Base-by-base conservation (phyloP, 92 coral and sea anemone species). In the Ricordea florida region DNA sequence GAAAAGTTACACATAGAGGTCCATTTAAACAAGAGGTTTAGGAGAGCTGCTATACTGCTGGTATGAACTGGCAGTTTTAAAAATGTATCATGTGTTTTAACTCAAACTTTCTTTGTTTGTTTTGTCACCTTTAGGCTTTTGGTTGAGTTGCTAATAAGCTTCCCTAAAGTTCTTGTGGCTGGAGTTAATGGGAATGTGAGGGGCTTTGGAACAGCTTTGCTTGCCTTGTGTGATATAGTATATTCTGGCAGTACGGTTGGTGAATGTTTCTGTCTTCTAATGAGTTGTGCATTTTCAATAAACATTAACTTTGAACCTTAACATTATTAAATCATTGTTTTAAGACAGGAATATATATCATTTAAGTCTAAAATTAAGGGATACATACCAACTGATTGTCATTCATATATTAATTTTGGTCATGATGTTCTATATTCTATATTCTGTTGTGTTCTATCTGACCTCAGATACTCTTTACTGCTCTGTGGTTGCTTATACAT, bases 151-250 rank as follows among this genome's bases (percentile, higher is more conserved):
- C 69, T 94, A 25, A 47, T 92, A 62, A 81, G 83, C 51, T 92
- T 84, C 44, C 93, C 92, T 2, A 94, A 94, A 50, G 94, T 89
- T 13, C 56, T 94, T 57, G 84, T 94, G 18, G 98, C 98, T 24
- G 98, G 93, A 20, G 98, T 83, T 31, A 94, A 89, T 58, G 98
- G 98, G 4, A 81, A 83, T 31, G 90, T 90, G 0, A 68, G 81
- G n/a, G 98, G 97, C 11, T 94, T 93, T 76, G 98, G 98, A 1
- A 78, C 88, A 32, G 83, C 98, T 6, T 93, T 94, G 2, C 76
- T 87, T 13, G 90, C 83, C 9, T 91, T 94, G 41, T 92, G 97
- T 72, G 97, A 94, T 44, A 64, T 94, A 26, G 97, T 89, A 62
- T 88, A 92, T 72, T 79, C 97, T 23, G 45, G 49, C 52, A 70